Base-by-base conservation (phyloP, 2,797 vertebrate species). In the Geotrypetes seraphini region DNA sequence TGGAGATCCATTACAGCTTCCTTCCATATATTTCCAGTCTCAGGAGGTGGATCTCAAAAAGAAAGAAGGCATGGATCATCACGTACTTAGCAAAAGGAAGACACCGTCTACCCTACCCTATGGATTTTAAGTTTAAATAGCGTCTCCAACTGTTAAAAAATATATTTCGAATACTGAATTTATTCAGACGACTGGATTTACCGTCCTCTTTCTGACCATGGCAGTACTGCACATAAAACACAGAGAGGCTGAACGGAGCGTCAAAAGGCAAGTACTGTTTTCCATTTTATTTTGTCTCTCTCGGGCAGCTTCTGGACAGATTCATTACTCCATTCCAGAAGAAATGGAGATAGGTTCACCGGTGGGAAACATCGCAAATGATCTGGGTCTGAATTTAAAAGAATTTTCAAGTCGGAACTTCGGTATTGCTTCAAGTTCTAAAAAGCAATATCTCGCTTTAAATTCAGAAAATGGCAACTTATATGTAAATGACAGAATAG, bases 301-400 rank as follows among this genome's bases (percentile, higher is more conserved):
- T 8, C 8, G 13, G 1, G 10, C 25, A 19, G 16, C 12, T n/a
- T 19, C 28, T 12, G 57, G 36, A 12, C 62, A 59, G n/a, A 65
- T 73, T 39, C 48, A 54, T 12, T 82, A 79, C 19, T 66, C 62
- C 3, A 57, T 82, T 28, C 53, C 56, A 1, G 75, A 81, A 38
- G 78, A 81, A 47, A 62, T 57, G 43, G 18, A 59, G 2, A 60
- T 54, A 33, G 69, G 68, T 1, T 69, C 65, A n/a, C 69, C 73
- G 25, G 73, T 79, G 31, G 73, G 74, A 12, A 55, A 67, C 17
- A 52, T 79, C 24, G 50, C 63, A 17, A 53, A 53, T 7, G 60
- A 68, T 8, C 27, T 73, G 29, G 58, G 53, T 2, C 33, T 68
- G 30, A 38, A 47, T 14, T 27, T 47, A 3, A 16, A 7, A 12